Conservation (phyloP, 2,888 invertebrate genomes). For the Drosophila leonis region DNA sequence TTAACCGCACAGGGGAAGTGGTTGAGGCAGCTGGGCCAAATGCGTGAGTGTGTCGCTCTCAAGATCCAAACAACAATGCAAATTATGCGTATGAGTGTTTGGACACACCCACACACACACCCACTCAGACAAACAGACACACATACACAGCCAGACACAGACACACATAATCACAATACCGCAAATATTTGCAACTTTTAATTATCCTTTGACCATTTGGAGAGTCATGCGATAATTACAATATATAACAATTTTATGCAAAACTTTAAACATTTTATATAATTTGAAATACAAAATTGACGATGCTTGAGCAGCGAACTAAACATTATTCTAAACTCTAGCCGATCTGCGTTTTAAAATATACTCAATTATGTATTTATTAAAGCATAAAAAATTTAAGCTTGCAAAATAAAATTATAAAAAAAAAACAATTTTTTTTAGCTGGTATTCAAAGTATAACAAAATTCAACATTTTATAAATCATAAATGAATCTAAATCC, state of each 20-base stretch:
- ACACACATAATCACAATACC: slow-evolving; percentile 4
- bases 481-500: too few species aligned
- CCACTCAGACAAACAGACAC: not conserved
- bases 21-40: not conserved
- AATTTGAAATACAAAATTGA: not conserved
- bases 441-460: too few species aligned
- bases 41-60: not conserved
- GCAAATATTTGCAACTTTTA: slow-evolving; percentile 1
- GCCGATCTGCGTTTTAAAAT: too few species aligned
- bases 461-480: too few species aligned
- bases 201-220: not conserved
- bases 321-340: too few species aligned
- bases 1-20: slow-evolving; percentile 57
- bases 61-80: slow-evolving; percentile 28
- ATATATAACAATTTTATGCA: not conserved
- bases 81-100: slow-evolving; percentile 29
- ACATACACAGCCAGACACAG: slow-evolving; percentile 4
- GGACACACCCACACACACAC: slow-evolving; percentile 23
- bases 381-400: too few species aligned
- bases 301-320: too few species aligned
- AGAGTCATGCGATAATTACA: slow-evolving; percentile 2
- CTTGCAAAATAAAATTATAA: too few species aligned
- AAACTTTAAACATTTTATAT: not conserved
- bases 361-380: too few species aligned
- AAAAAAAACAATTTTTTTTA: too few species aligned